phyloP scores from a whole-genome alignment of 2,888 invertebrate species.

The Hirtodrosophila duncani region DNA sequence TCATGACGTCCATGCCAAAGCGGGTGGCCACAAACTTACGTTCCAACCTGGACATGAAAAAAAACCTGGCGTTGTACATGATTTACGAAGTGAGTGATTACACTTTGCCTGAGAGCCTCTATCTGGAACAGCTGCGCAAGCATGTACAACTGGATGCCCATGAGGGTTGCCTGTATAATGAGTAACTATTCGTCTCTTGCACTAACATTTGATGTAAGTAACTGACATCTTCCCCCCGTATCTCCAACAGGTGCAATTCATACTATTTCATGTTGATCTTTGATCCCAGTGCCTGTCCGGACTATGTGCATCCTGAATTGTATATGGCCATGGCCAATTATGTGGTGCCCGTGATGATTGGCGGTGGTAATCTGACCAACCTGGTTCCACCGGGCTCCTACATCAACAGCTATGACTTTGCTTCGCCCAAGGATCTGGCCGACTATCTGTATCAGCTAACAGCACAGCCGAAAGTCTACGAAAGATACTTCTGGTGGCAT shows the following conservation, averaged over 20 bases:
- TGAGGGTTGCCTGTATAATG: conserved; percentile 11
- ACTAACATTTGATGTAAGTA: neutral
- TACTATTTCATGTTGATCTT: conserved; percentile 84
- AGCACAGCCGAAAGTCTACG: conserved; percentile 79
- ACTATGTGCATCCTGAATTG: conserved; percentile 83
- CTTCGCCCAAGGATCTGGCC: conserved; percentile 80
- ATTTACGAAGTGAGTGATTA: conserved; percentile 25
- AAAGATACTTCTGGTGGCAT: conserved; percentile 82
- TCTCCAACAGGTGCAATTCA: conserved; percentile 30
- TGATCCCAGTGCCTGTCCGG: conserved; percentile 82
- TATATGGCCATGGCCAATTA: conserved; percentile 55
- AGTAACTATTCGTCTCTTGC: conserved; percentile 20
- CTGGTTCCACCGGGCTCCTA: conserved; percentile 81
- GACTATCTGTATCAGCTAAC: conserved; percentile 77
- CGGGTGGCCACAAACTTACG: neutral
- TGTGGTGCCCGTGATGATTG: conserved; percentile 82
- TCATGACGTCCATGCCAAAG: neutral
- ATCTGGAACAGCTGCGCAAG: conserved; percentile 34
- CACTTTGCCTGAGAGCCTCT: conserved; percentile 26
- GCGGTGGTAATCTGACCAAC: conserved; percentile 81
- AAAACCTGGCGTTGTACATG: conserved; percentile 28
- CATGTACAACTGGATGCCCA: conserved; percentile 25
- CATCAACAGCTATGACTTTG: conserved; percentile 82
- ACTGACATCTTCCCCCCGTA: neutral
- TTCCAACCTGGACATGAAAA: conserved; percentile 7